Evolutionary conservation across 1,140 invertebrate genomes (phyloP), one percentile per base, ranked within the genome.

Genomic region (Trichonephila clavipes): DNA sequence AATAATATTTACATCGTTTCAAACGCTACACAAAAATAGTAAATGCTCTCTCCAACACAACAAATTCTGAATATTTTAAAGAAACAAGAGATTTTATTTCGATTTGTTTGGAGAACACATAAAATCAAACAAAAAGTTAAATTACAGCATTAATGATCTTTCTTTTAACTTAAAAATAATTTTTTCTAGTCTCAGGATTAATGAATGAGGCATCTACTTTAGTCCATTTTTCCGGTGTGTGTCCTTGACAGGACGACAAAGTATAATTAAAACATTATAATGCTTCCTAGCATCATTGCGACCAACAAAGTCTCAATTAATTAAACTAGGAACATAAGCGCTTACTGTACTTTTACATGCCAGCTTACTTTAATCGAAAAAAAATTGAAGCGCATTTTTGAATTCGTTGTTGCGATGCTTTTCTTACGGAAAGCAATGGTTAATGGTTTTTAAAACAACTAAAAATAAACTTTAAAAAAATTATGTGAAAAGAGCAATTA

Each of bases 181-280:
- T 83, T 44, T 59, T 83, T 21, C 40, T 12, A 51, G 51, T 7
- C 5, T n/a, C 51, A 83, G 82, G 44, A 83, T 83, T 83, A 83
- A 83, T 83, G 82, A 83, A 83, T 83, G 82, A 83, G n/a, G n/a
- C 82, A 58, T 83, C 82, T 59, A 83, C 40, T 51, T 59, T 59
- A 58, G 82, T 58, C 69, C 69, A 77, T 77, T 77, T 72, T 77
- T 77, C 69, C 82, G 5, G 82, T 44, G 82, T 19, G 82, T 83
- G 82, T 83, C 82, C n/a, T n/a, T 83, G 82, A 83, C 82, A 83
- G 51, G 82, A 83, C 40, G 24, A 51, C 82, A 83, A 83, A 83
- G 82, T 83, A 83, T 83, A 83, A 83, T 83, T 83, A 83, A 83
- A 83, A 19, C 82, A 58, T 77, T 77, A 77, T 77, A 77, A 77